Base-by-base conservation (phyloP, 1,140 invertebrate species). In the Oreohelix idahoensis region DNA sequence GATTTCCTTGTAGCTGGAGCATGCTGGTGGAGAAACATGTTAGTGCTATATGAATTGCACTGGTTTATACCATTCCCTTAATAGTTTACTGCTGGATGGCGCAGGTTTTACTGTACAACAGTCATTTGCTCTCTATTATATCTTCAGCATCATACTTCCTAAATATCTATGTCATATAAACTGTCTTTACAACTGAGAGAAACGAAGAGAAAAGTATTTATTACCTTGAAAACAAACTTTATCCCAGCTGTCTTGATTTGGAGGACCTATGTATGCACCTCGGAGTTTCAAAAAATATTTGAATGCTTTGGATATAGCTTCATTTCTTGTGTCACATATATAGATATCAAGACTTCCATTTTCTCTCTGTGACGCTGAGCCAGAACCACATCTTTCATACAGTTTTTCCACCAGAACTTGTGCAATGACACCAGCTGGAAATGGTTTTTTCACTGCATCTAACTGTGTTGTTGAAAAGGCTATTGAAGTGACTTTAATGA, bases 381-480 rank as follows among this genome's bases (percentile, higher is more conserved):
- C 4, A 5, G 29, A 66, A 32, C 17, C 63, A 66, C 4, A 29
- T 66, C 5, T 66, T 32, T 66, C 63, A 32, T 32, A 66, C 5
- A 66, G 8, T 66, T 10, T 5, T 10, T 66, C 63, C 11, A 32
- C 20, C 2, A 66, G 4, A 2, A 5, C 63, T 23, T 32, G 23
- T 66, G 63, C 63, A 66, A 66, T 66, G 17, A 66, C 63, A 66
- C 5, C n/a, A 66, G 63, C 63, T 66, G 63, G 63, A 32, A 66
- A 66, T 66, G 63, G 63, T 4, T 35, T 2, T 66, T 66, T 17
- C 8, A n/a, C 8, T 8, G 23, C 29, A 11, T 11, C 63, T 32
- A 66, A 8, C 23, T 32, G 29, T 66, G 63, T 17, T 29, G 63
- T 66, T 29, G 63, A 66, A 32, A 66, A 32, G 8, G 63, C 63